phyloP scores from a whole-genome alignment of 2,113 vertebrate genomes.

The Larimichthys polyactis region DNA sequence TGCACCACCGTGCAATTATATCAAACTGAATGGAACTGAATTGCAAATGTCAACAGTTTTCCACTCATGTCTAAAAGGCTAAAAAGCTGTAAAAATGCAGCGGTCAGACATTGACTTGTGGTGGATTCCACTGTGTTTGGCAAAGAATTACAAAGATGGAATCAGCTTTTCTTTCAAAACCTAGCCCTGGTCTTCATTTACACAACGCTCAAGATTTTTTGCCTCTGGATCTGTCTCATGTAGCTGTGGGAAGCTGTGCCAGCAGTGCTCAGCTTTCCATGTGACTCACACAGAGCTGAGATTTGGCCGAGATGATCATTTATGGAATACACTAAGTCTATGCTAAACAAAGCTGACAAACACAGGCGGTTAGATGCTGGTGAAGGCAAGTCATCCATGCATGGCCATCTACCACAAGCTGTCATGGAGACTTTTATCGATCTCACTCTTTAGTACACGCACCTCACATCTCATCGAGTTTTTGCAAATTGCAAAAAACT shows the following conservation, averaged over 20 bases:
- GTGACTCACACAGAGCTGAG: slow-evolving; percentile 57
- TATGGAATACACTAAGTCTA: slow-evolving; percentile 23
- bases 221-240: slow-evolving; percentile 43
- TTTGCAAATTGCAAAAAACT: not conserved
- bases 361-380: slow-evolving; percentile 17
- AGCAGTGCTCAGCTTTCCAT: slow-evolving; percentile 55
- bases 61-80: slow-evolving; percentile 47
- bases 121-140: slow-evolving; percentile 35
- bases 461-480: not conserved
- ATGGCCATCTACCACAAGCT: not conserved
- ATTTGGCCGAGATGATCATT: slow-evolving; percentile 49
- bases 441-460: not conserved
- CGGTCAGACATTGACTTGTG: slow-evolving; percentile 39
- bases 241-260: slow-evolving; percentile 58
- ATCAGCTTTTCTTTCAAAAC: slow-evolving; percentile 41
- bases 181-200: slow-evolving; percentile 58
- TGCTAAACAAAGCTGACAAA: slow-evolving; percentile 42
- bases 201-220: slow-evolving; percentile 59
- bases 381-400: not conserved
- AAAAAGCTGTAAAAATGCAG: slow-evolving; percentile 55
- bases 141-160: slow-evolving; percentile 34
- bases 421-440: too few relatives aligned
- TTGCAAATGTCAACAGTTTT: slow-evolving; percentile 65
- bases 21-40: too few relatives aligned
- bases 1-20: too few relatives aligned